Evolutionary conservation across 2,797 vertebrate genomes (phyloP).

Genomic region (Perdix hodgsoniae): DNA sequence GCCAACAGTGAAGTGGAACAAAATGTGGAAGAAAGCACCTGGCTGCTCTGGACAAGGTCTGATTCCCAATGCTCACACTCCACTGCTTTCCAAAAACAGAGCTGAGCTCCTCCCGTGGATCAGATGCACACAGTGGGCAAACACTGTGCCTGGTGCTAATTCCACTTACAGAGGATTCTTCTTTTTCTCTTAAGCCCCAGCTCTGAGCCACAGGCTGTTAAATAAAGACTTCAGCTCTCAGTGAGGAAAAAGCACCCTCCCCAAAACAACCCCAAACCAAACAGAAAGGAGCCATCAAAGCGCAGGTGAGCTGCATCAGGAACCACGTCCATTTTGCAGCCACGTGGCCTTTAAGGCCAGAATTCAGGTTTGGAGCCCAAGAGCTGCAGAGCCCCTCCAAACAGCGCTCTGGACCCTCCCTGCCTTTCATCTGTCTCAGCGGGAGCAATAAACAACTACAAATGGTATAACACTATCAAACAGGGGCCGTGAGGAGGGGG

Average conservation of each 20-base stretch:
- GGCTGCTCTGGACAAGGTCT: constrained; percentile 42
- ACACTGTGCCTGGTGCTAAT: neutral
- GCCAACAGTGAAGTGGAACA: constrained; percentile 50
- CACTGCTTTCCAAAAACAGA: neutral
- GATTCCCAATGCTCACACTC: neutral
- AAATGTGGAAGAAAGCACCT: constrained; percentile 32
- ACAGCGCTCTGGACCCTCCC: constrained; percentile 16
- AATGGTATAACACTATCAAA: constrained; percentile 48
- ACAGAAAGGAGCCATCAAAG: neutral
- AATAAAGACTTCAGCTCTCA: neutral
- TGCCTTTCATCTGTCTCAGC: constrained; percentile 43
- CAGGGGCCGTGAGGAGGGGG: neutral
- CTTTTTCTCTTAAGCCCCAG: neutral
- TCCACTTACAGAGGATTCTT: neutral
- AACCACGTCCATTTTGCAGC: constrained; percentile 6
- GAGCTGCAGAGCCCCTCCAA: neutral
- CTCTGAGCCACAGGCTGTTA: neutral
- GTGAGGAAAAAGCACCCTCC: neutral
- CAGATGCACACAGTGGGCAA: neutral
- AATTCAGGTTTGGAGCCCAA: neutral
- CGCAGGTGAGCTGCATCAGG: neutral
- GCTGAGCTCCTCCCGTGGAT: neutral
- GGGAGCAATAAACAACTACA: constrained; percentile 72
- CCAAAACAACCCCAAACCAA: neutral
- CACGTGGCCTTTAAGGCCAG: neutral